Evolutionary conservation across 2,797 vertebrate species (phyloP).

Genomic region (Crax fasciolata): DNA sequence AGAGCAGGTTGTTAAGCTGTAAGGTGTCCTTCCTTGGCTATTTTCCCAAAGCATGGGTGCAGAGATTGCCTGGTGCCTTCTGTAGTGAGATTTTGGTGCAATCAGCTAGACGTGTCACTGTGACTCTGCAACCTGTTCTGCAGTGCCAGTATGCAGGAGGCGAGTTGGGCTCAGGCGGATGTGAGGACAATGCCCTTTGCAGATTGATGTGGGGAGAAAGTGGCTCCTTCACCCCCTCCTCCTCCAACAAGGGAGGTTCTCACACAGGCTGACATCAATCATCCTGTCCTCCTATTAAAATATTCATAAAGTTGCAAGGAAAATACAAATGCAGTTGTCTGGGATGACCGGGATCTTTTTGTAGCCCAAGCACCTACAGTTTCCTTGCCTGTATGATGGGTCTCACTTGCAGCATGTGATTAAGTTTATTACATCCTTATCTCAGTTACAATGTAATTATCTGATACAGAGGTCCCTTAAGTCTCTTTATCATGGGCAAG

Average conservation of each 20-base stretch:
- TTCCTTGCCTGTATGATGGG: not conserved
- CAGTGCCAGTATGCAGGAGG: not conserved
- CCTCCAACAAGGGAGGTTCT: not conserved
- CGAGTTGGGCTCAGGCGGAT: not conserved
- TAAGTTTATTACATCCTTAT: not conserved
- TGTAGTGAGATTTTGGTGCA: not conserved
- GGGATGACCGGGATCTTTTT: not conserved
- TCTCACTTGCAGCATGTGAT: not conserved
- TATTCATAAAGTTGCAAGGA: not conserved
- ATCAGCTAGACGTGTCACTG: rapidly evolving
- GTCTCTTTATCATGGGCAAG: not conserved
- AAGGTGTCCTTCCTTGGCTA: not conserved
- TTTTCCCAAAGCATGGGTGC: not conserved
- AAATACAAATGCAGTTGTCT: not conserved
- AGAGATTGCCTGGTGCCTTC: not conserved
- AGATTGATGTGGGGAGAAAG: not conserved
- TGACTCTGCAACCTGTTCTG: not conserved
- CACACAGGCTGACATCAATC: not conserved
- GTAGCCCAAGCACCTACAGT: not conserved
- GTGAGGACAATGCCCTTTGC: not conserved
- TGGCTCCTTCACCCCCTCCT: rapidly evolving
- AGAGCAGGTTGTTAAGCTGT: not conserved
- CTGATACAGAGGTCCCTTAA: not conserved
- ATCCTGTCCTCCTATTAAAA: not conserved
- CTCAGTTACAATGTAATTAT: slow-evolving; percentile 22